Conservation (phyloP, 2,113 vertebrate species). For the Chaenogobius annularis region DNA sequence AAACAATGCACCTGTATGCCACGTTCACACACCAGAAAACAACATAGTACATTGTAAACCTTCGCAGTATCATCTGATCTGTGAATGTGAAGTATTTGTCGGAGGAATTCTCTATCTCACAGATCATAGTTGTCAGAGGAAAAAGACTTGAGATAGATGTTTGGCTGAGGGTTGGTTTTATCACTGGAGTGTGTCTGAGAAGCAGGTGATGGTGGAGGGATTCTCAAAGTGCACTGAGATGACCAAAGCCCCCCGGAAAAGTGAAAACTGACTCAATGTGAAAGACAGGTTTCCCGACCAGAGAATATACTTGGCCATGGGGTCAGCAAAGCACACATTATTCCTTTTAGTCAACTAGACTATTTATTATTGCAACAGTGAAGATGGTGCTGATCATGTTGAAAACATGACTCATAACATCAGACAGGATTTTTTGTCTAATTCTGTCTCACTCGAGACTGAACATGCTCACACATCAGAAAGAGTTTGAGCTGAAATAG, state of each 20-base stretch:
- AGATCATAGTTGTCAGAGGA: constrained; percentile 39
- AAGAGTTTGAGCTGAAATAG: too few species aligned
- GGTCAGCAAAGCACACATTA: too few species aligned
- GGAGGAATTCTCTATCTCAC: constrained; percentile 48
- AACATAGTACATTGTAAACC: neutral
- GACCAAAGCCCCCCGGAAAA: neutral
- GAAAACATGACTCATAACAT: too few species aligned
- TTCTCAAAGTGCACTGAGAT: neutral
- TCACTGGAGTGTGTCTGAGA: constrained; percentile 14
- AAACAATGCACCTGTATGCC: neutral
- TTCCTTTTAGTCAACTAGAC: too few species aligned
- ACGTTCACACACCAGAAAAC: neutral
- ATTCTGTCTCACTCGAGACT: too few species aligned
- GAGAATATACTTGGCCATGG: too few species aligned
- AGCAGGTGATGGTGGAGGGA: neutral
- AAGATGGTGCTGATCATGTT: too few species aligned
- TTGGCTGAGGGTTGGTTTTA: constrained; percentile 22
- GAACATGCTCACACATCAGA: too few species aligned
- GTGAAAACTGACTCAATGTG: neutral
- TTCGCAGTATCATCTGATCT: constrained; percentile 29
- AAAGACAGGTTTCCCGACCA: too few species aligned
- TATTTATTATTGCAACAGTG: too few species aligned
- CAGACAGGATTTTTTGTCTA: too few species aligned
- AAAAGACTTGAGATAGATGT: constrained; percentile 32
- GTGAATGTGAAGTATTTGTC: constrained; percentile 34